These are phyloP conservation scores for Germaria angustata DNA, from an alignment of 2,888 invertebrate genomes.

Conservation along the genomic window DNA sequence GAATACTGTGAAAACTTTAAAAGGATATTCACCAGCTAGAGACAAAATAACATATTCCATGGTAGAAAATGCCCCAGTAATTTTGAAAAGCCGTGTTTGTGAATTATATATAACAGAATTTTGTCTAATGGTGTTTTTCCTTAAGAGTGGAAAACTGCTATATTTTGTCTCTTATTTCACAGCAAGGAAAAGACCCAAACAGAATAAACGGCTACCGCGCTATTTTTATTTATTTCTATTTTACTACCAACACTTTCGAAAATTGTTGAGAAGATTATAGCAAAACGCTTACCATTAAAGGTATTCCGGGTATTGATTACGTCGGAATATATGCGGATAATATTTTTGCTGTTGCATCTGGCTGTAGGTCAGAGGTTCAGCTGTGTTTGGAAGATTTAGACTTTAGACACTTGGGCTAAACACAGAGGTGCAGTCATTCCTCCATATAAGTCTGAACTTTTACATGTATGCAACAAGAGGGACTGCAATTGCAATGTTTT, in stretches of 20 bases:
- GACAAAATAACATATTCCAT: slow-evolving; percentile 34
- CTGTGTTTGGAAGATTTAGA: background rate
- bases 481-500: background rate
- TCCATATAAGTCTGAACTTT: background rate
- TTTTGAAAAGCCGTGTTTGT: background rate
- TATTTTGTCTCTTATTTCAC: background rate
- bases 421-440: background rate
- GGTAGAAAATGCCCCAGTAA: background rate
- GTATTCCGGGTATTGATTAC: slow-evolving; percentile 2
- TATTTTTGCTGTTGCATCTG: slow-evolving; percentile 2
- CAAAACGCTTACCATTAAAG: background rate
- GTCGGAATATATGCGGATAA: slow-evolving; percentile 1
- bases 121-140: slow-evolving; percentile 4
- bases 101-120: background rate
- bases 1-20: background rate
- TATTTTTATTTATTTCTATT: too few species aligned
- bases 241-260: slow-evolving; percentile 27
- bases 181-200: background rate
- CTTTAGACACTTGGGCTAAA: background rate
- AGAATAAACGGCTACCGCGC: background rate
- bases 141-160: slow-evolving; percentile 26
- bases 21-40: background rate
- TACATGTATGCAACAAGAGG: slow-evolving; percentile 21
- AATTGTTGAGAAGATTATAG: slow-evolving; percentile 19
- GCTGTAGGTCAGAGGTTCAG: background rate